Percentiles rank a stretch among this genome's conserved stretches.
Conservation (phyloP, 2,888 invertebrate genomes). For the Ophion ventricosus region DNA sequence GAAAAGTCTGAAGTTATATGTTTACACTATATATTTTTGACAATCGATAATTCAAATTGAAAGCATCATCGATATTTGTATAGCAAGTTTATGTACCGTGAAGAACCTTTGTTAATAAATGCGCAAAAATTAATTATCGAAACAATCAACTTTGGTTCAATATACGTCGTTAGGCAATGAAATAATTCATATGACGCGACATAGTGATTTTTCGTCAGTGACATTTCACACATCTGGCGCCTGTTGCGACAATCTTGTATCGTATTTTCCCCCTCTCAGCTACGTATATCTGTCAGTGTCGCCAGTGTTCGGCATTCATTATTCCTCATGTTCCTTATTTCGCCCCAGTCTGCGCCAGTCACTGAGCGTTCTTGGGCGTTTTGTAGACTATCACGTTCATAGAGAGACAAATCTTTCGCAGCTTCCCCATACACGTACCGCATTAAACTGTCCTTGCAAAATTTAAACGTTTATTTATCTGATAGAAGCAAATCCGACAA, state of each 20-base stretch:
- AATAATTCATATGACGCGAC: neutral
- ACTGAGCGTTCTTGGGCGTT: slow-evolving; percentile 16
- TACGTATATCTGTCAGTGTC: neutral
- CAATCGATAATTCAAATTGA: too few species aligned
- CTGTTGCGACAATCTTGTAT: neutral
- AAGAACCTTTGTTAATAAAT: too few species aligned
- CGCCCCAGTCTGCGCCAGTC: slow-evolving; percentile 19
- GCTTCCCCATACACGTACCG: neutral
- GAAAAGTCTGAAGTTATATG: neutral
- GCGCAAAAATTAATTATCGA: too few species aligned
- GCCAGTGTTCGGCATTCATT: neutral
- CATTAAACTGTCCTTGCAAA: neutral
- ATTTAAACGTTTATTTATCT: slow-evolving; percentile 20
- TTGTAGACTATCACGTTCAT: neutral
- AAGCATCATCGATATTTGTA: too few species aligned
- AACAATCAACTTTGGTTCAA: neutral
- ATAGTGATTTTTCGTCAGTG: slow-evolving; percentile 13
- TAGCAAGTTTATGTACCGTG: too few species aligned
- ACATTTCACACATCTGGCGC: neutral
- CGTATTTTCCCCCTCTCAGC: neutral
- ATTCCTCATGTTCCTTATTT: neutral
- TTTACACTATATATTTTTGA: too few species aligned
- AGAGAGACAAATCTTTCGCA: neutral
- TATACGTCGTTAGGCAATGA: neutral
- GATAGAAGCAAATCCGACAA: slow-evolving; percentile 17